Evolutionary conservation across 2,113 vertebrate genomes (phyloP).

Genomic region (Epinephelus moara): DNA sequence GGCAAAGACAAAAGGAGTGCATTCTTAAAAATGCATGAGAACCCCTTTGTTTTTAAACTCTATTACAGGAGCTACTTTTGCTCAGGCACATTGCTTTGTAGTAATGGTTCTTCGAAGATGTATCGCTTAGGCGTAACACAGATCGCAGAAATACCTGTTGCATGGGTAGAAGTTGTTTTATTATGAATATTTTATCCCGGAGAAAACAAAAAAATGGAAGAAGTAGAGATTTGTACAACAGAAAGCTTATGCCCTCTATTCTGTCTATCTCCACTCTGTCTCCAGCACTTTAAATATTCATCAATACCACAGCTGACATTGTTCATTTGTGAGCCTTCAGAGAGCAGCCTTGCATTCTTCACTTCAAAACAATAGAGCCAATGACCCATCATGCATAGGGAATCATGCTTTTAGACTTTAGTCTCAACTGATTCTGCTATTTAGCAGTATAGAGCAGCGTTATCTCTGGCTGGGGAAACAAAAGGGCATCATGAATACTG

Average conservation of each 20-base stretch:
- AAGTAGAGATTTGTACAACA: conserved; percentile 64
- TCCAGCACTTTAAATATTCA: conserved; percentile 82
- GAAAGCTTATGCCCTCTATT: conserved; percentile 51
- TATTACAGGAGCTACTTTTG: conserved; percentile 30
- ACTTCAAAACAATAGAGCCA: conserved; percentile 70
- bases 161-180: conserved; percentile 59
- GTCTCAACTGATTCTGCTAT: conserved; percentile 43
- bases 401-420: conserved; percentile 80
- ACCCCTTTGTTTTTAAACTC: conserved; percentile 46
- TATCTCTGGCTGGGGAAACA: conserved; percentile 50
- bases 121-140: neutral
- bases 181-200: conserved; percentile 79
- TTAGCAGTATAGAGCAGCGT: conserved; percentile 39
- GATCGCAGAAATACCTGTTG: conserved; percentile 44
- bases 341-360: conserved; percentile 53
- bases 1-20: conserved; percentile 61
- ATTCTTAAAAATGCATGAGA: conserved; percentile 73
- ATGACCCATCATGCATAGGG: conserved; percentile 72
- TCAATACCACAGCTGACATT: conserved; percentile 68
- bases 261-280: conserved; percentile 65
- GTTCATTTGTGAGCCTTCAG: conserved; percentile 67
- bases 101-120: conserved; percentile 34
- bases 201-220: conserved; percentile 70
- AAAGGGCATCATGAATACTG: conserved; percentile 73
- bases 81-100: conserved; percentile 3